phyloP scores from a whole-genome alignment of 2,888 invertebrate genomes.

The Drosophila anceps region DNA sequence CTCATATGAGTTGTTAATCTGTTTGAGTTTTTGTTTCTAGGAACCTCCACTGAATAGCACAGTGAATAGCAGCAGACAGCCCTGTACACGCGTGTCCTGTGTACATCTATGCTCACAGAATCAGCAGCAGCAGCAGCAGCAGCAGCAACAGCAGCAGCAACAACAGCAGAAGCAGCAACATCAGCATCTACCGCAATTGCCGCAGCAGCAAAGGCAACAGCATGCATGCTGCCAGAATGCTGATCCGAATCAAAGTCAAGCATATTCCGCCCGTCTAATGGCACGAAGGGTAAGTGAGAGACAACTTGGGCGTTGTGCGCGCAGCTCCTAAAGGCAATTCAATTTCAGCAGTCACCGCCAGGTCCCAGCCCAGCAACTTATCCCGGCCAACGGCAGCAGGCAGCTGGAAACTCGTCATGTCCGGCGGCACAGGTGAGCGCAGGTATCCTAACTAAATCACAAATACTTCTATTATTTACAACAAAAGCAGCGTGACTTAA shows the following conservation, averaged over 20 bases:
- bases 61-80: conserved; percentile 18
- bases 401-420: neutral
- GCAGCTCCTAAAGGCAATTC: neutral
- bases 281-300: conserved; percentile 22
- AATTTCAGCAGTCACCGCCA: conserved; percentile 4
- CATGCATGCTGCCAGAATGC: neutral
- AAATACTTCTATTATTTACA: neutral
- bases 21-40: conserved; percentile 25
- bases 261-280: conserved; percentile 6
- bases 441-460: neutral
- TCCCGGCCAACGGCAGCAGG: conserved; percentile 9
- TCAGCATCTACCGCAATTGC: neutral
- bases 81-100: neutral
- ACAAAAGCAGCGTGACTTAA: neutral
- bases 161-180: neutral
- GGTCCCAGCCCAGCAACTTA: neutral
- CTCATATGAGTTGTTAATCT: neutral
- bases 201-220: neutral
- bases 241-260: conserved; percentile 16
- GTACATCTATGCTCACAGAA: neutral
- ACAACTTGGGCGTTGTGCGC: neutral
- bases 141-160: neutral
- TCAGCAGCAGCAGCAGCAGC: neutral
- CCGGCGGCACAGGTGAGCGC: neutral
- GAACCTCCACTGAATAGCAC: conserved; percentile 56